Evolutionary conservation across 2,797 vertebrate species (phyloP), one percentile per base, ranked within the genome.

Genomic region (Columba guinea): DNA sequence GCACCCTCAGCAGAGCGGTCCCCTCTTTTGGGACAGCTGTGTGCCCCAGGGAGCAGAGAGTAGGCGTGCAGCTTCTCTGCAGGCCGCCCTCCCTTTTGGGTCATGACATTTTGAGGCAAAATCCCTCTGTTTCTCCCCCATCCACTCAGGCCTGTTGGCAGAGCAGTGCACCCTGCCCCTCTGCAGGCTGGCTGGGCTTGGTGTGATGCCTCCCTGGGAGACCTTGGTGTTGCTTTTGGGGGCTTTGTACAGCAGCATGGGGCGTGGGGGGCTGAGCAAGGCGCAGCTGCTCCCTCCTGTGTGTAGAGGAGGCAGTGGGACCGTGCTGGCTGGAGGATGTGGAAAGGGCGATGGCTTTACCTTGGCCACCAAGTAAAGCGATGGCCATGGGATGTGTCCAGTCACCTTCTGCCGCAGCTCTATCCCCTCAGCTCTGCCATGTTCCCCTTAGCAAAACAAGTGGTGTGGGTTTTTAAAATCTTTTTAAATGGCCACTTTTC

Each of bases 371-470:
- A 4, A 62, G 35, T 19, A 27, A 37, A 39, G 17, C 0, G 0
- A 7, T 26, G 55, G 19, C 30, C 10, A 21, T 14, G 11, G 26
- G n/a, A 3, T n/a, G 3, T 7, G 0, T 24, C 48, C 1, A 0
- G 34, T 83, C 49, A 5, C 41, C 44, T 60, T 20, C 35, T 62
- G 68, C 68, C n/a, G 5, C 39, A 26, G 69, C 30, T 77, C 76
- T 2, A 1, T 64, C 30, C n/a, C 19, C 59, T 67, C 1, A 0
- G n/a, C 30, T 44, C 18, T 2, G 39, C 23, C 34, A 3, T 0
- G 4, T 53, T 89, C 89, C 52, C 60, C 37, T 46, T 35, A 64
- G 71, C 44, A 49, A 64, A 85, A 34, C 7, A 27, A 82, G 21
- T 1, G 1, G 1, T 20, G 44, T 30, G 28, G 5, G 4, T 7